Evolutionary conservation across 2,888 invertebrate species (phyloP), one percentile per base, ranked within the genome.

Genomic region (Synanthedon formicaeformis): DNA sequence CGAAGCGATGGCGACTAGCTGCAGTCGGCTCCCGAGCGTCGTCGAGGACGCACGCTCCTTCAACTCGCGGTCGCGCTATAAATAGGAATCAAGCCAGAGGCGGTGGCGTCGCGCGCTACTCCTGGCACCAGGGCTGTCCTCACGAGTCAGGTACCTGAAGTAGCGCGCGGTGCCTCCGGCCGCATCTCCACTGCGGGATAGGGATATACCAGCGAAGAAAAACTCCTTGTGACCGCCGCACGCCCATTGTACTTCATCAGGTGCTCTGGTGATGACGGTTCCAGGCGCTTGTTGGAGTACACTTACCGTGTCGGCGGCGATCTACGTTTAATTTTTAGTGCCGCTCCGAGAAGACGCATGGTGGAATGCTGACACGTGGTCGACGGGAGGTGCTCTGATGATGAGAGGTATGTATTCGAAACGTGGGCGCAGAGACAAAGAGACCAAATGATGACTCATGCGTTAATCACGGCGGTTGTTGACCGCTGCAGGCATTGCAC

Each of bases 211-310:
- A 57, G 64, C 69, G 56, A 56, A 56, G 73, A 74, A 10, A 34
- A 10, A 34, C 34, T 34, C 34, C 34, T 8, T 34, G 8, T 10
- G 34, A 84, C 90, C 92, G 94, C 93, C 93, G 92, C 94, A 95
- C 95, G 95, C 94, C 94, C 94, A 96, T 96, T 96, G 96, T 96
- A 96, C 96, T 96, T 96, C 96, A 96, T 96, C 96, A 96, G 96
- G 96, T 96, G 96, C 96, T 96, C 96, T 96, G 96, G 96, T 95
- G 91, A 89, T 89, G 81, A 87, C 76, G 78, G 90, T 92, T 94
- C 96, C 96, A 95, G 96, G 96, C 96, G 96, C 94, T 95, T 96
- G 96, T 94, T 95, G 96, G 95, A 96, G 96, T 96, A 94, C 96
- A 96, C 95, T 95, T 94, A 94, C 94, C 95, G 93, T 94, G 95